A percentile compares a stretch with the other conserved stretches of the same genome.
Conservation (phyloP, 2,888 invertebrate species). For the Brachypalpus laphriformis region DNA sequence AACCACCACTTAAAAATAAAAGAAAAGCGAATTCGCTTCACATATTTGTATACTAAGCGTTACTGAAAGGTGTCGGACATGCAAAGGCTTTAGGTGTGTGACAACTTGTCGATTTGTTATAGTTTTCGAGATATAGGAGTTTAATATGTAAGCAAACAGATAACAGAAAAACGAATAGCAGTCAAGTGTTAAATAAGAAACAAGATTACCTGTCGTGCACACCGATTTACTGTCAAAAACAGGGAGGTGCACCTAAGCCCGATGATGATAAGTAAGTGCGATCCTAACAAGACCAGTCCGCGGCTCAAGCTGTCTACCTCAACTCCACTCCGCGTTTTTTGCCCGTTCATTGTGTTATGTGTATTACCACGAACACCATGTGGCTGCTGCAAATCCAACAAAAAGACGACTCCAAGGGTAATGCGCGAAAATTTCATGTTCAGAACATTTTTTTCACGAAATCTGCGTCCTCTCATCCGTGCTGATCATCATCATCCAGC, state of each 20-base stretch:
- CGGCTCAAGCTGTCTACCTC: conserved; percentile 50
- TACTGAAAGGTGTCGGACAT: too few relatives aligned
- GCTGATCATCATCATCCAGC: conserved; percentile 10
- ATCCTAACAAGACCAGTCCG: conserved; percentile 66
- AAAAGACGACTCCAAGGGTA: conserved; percentile 37
- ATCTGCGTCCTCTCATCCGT: conserved; percentile 31
- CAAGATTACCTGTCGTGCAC: conserved; percentile 22
- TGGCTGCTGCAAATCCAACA: conserved; percentile 9
- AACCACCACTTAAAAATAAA: too few relatives aligned
- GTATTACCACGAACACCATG: conserved; percentile 44
- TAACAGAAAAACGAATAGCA: conserved; percentile 24
- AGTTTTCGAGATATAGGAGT: too few relatives aligned
- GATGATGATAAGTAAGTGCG: conserved; percentile 56
- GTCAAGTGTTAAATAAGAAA: conserved; percentile 44
- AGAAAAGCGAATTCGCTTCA: too few relatives aligned
- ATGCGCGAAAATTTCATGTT: conserved; percentile 66
- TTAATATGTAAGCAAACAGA: too few relatives aligned
- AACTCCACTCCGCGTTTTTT: conserved; percentile 23
- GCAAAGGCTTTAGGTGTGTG: too few relatives aligned
- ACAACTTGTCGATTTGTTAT: too few relatives aligned
- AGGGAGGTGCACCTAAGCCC: conserved; percentile 14
- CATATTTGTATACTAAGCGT: too few relatives aligned
- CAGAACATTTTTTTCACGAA: conserved; percentile 19
- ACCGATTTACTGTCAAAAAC: conserved; percentile 56
- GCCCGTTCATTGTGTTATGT: conserved; percentile 33